A percentile compares a stretch with the other conserved stretches of the same genome.
Evolutionary conservation across 2,888 invertebrate species (phyloP).

Genomic region (Campoletis raptor): DNA sequence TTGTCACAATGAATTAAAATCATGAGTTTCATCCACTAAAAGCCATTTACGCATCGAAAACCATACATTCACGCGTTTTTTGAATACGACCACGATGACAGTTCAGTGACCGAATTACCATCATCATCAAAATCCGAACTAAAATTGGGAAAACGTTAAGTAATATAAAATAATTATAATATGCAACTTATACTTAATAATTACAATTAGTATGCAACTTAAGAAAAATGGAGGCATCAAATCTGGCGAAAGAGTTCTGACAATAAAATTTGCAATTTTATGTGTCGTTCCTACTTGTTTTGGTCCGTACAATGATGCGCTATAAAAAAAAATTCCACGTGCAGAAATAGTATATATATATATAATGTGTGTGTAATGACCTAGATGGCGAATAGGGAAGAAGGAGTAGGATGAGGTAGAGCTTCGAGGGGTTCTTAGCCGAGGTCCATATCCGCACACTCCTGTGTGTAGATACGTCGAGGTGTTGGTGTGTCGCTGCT

Average conservation of each 20-base stretch:
- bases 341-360: not conserved
- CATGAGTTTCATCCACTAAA: not conserved
- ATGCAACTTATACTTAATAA: too few species aligned
- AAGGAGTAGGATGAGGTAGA: conserved; percentile 26
- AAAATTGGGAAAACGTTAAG: not conserved
- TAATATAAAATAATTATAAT: not conserved
- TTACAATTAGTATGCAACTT: too few species aligned
- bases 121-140: not conserved
- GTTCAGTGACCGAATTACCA: not conserved
- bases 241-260: not conserved
- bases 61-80: too few species aligned
- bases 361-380: conserved; percentile 53
- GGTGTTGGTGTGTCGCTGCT: conserved; percentile 55
- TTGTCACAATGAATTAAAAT: not conserved
- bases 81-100: not conserved
- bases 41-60: not conserved
- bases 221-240: not conserved
- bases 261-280: not conserved
- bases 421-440: conserved; percentile 58
- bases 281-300: conserved; percentile 16
- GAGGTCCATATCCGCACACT: conserved; percentile 53
- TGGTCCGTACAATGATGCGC: not conserved
- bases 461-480: conserved; percentile 13
- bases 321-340: conserved; percentile 27
- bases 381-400: conserved; percentile 38